These are phyloP conservation scores for Maniola hyperantus DNA, from an alignment of 2,888 invertebrate species.

Conservation along the genomic window DNA sequence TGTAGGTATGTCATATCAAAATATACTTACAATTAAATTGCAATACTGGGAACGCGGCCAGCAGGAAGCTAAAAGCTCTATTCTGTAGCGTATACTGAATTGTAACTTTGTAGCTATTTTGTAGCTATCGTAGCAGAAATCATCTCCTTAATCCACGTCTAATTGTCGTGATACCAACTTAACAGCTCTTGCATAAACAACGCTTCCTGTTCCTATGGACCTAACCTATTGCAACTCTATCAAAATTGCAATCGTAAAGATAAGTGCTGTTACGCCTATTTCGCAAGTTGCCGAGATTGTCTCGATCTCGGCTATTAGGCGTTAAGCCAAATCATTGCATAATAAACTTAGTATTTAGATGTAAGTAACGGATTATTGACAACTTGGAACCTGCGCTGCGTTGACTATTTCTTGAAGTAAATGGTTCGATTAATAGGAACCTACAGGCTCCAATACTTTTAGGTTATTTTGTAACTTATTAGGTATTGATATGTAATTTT, in stretches of 20 bases:
- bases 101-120: slow-evolving; percentile 37
- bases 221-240: slow-evolving; percentile 30
- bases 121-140: slow-evolving; percentile 30
- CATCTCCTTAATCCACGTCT: slow-evolving; percentile 22
- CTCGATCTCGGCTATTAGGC: slow-evolving; percentile 32
- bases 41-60: slow-evolving; percentile 63
- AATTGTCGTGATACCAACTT: slow-evolving; percentile 27
- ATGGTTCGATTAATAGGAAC: background rate
- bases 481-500: too few species aligned
- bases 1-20: slow-evolving; percentile 36
- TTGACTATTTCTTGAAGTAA: background rate
- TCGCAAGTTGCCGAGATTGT: slow-evolving; percentile 29
- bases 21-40: slow-evolving; percentile 67
- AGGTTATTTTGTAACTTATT: too few species aligned
- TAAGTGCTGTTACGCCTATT: slow-evolving; percentile 29
- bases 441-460: too few species aligned
- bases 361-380: slow-evolving; percentile 18
- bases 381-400: background rate
- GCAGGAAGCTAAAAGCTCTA: slow-evolving; percentile 58
- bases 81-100: slow-evolving; percentile 66
- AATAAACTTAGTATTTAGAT: slow-evolving; percentile 12
- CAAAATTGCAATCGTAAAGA: slow-evolving; percentile 29
- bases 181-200: slow-evolving; percentile 30
- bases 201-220: slow-evolving; percentile 30
- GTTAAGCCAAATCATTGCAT: slow-evolving; percentile 20